Conservation (phyloP, 2,797 vertebrate species). For the Hybognathus amarus region DNA sequence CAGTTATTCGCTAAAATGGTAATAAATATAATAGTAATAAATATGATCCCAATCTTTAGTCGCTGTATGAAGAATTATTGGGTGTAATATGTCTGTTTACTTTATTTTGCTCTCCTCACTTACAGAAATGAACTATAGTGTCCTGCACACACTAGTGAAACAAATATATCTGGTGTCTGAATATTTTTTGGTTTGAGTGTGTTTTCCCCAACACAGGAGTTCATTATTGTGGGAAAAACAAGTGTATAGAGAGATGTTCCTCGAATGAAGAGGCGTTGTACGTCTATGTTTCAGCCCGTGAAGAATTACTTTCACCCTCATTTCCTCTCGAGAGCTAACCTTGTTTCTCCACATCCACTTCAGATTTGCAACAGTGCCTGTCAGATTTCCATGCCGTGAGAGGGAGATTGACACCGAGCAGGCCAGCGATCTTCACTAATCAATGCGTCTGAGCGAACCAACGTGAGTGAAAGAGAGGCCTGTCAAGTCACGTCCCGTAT, state of each 20-base stretch:
- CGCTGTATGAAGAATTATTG: no score
- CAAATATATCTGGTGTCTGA: no score
- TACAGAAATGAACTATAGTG: no score
- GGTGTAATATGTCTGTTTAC: no score
- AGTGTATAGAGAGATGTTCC: background rate
- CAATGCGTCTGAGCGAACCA: conserved; percentile 35
- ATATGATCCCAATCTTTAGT: no score
- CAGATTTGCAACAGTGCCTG: background rate
- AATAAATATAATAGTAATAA: no score
- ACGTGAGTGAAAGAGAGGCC: conserved; percentile 30
- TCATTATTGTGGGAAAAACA: background rate
- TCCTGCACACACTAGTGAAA: no score
- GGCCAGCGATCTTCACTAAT: conserved; percentile 38
- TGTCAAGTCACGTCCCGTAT: conserved; percentile 21
- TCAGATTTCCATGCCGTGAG: conserved; percentile 20
- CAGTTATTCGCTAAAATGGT: no score
- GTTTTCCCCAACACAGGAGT: background rate
- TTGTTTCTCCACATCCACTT: conserved; percentile 13
- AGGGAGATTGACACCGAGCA: conserved; percentile 37
- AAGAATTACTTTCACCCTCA: conserved; percentile 1
- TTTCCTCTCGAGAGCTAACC: background rate
- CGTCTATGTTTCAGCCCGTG: background rate
- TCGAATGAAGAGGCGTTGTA: background rate
- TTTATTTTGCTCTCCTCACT: no score
- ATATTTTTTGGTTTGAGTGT: no score